A percentile compares a stretch with the other conserved stretches of the same genome.
Conservation (phyloP, 2,888 invertebrate species). For the Yponomeuta evonymella region DNA sequence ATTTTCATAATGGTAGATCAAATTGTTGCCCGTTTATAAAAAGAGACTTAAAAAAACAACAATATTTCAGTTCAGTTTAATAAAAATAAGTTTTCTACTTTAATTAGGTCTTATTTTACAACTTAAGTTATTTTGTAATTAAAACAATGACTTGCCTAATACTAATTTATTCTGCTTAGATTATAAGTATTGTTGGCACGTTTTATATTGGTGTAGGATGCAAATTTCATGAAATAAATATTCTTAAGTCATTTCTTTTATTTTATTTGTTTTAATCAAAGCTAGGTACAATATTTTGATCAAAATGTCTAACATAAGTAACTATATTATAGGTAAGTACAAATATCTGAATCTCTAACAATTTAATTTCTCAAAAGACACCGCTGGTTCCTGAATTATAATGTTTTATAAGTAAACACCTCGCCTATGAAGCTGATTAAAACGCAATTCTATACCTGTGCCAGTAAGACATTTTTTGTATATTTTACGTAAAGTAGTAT, state of each 20-base stretch:
- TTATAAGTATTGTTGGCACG: background rate
- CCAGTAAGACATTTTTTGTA: no score
- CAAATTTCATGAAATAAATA: background rate
- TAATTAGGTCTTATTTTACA: background rate
- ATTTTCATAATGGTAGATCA: no score
- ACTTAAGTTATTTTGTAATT: background rate
- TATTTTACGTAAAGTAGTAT: no score
- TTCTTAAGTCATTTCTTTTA: background rate
- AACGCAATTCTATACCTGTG: no score
- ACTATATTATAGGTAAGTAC: no score
- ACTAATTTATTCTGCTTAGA: background rate
- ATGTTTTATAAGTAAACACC: no score
- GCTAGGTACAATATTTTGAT: no score
- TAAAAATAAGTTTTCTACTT: constrained; percentile 42
- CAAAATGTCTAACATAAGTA: no score
- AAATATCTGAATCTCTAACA: no score
- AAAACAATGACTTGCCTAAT: background rate
- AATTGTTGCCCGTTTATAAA: background rate
- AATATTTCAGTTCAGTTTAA: constrained; percentile 47
- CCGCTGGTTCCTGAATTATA: no score
- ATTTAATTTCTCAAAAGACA: no score
- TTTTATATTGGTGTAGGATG: background rate
- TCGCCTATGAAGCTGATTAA: no score
- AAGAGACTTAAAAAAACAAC: constrained; percentile 24
- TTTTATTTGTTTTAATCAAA: background rate